Conservation (phyloP, 2,888 invertebrate genomes). For the Eremobia ochroleuca region DNA sequence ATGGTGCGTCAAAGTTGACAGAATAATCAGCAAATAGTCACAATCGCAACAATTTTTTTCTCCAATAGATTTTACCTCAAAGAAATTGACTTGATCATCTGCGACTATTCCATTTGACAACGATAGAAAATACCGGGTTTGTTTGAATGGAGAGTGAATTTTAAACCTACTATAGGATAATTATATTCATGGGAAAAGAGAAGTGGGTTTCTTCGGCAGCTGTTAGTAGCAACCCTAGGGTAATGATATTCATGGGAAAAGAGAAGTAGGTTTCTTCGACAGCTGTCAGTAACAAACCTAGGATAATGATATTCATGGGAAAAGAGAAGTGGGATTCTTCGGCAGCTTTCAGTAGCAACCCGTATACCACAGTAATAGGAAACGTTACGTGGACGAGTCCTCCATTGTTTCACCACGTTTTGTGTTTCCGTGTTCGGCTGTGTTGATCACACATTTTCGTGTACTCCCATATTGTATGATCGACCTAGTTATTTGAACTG, state of each 20-base stretch:
- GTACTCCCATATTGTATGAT: slow-evolving; percentile 64
- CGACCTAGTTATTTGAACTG: slow-evolving; percentile 44
- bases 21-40: neutral
- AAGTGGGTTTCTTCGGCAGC: slow-evolving; percentile 1
- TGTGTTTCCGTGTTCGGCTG: slow-evolving; percentile 55
- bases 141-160: neutral
- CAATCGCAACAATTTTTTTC: neutral
- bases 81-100: neutral
- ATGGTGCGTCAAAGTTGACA: neutral
- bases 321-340: neutral
- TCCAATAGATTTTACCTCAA: neutral
- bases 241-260: neutral
- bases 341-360: slow-evolving; percentile 35
- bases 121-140: neutral
- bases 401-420: slow-evolving; percentile 56
- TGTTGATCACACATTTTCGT: slow-evolving; percentile 65
- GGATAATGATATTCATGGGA: neutral
- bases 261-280: neutral
- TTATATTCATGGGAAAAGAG: neutral
- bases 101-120: neutral
- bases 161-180: neutral
- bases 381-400: slow-evolving; percentile 63
- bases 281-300: slow-evolving; percentile 23
- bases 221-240: slow-evolving; percentile 28
- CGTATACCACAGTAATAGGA: slow-evolving; percentile 45